Conservation (phyloP, 2,113 vertebrate genomes). For the Lagopus leucura region DNA sequence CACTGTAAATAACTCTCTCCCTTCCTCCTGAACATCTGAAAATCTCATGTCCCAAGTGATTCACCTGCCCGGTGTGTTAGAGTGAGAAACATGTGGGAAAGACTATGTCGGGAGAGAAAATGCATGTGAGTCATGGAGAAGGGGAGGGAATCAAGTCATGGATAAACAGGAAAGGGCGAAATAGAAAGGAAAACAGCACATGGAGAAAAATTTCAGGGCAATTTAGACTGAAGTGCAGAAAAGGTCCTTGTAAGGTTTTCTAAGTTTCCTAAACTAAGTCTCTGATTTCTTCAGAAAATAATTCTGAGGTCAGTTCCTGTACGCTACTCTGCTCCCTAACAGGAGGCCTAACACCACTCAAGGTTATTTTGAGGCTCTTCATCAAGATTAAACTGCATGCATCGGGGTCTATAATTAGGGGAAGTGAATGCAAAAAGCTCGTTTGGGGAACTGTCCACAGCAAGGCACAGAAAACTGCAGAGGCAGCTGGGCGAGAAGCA, state of each 20-base stretch:
- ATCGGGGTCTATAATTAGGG: not conserved
- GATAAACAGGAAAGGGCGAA: not conserved
- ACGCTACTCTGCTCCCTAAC: not conserved
- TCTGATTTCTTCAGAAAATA: not conserved
- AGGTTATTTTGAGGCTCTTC: not conserved
- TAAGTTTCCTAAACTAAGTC: not conserved
- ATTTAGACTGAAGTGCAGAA: not conserved
- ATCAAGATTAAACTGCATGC: not conserved
- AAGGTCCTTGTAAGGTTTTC: not conserved
- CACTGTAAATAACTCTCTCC: not conserved
- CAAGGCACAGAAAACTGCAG: not conserved
- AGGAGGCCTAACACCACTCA: not conserved
- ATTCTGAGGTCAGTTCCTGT: not conserved
- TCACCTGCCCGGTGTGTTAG: not conserved
- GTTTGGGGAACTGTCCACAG: not conserved
- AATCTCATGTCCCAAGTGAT: not conserved
- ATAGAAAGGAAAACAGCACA: not conserved
- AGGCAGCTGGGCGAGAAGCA: not conserved
- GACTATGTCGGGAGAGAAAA: not conserved
- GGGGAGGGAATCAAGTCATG: not conserved
- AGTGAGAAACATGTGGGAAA: not conserved
- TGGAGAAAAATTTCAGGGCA: not conserved
- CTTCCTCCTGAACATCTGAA: not conserved
- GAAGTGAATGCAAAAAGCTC: not conserved
- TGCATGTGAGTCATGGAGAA: not conserved